These are phyloP conservation scores for Calosoma granatense DNA, from an alignment of 1,140 invertebrate species.

Conservation along the genomic window DNA sequence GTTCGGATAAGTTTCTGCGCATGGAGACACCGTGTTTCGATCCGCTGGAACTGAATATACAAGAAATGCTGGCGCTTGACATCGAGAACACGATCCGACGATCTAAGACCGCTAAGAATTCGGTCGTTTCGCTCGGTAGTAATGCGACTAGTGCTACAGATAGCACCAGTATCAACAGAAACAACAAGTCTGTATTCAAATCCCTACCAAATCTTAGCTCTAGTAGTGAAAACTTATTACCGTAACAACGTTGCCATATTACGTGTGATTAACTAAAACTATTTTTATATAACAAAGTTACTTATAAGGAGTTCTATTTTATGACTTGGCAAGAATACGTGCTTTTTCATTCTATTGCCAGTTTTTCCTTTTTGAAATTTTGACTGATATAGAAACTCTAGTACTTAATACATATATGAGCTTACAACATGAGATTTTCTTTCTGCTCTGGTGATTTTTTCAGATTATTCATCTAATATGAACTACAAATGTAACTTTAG, in stretches of 20 bases:
- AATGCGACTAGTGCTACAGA: background rate
- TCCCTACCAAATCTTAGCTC: conserved; percentile 11
- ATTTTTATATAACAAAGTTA: conserved; percentile 5
- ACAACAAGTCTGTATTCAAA: conserved; percentile 11
- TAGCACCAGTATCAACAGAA: background rate
- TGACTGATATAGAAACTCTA: conserved; percentile 1
- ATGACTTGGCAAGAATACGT: background rate
- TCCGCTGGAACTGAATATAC: conserved; percentile 9
- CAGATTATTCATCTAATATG: too few relatives aligned
- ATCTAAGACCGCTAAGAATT: conserved; percentile 7
- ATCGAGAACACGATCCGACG: conserved; percentile 1
- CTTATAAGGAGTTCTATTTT: conserved; percentile 7
- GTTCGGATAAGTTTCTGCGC: conserved; percentile 1
- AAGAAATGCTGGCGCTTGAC: conserved; percentile 11
- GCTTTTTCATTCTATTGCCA: background rate
- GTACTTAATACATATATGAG: background rate
- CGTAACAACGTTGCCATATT: conserved; percentile 8
- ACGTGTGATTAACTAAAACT: conserved; percentile 5
- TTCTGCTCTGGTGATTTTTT: background rate
- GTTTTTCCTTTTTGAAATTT: background rate
- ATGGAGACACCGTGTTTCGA: conserved; percentile 8
- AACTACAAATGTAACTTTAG: background rate
- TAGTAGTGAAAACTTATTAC: conserved; percentile 11
- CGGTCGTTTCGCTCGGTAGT: background rate
- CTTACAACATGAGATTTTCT: background rate